Percentiles rank a stretch among this genome's conserved stretches.
Conservation (phyloP, 92 coral and sea anemone species). For the Virgularia gustaviana region DNA sequence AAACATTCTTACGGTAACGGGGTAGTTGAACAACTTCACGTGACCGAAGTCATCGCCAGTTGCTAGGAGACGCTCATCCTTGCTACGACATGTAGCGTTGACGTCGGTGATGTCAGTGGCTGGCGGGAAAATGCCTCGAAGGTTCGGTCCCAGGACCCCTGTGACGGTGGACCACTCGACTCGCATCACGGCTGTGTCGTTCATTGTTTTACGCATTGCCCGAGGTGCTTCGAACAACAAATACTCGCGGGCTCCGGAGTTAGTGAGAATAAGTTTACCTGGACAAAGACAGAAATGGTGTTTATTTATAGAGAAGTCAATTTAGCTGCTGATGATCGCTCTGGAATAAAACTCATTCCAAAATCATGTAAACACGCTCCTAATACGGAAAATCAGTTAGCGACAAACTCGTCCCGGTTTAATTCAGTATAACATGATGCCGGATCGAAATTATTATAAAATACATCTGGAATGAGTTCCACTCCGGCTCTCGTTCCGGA, state of each 20-base stretch:
- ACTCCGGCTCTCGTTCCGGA: too few relatives aligned
- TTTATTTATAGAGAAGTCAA: not conserved
- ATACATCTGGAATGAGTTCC: too few relatives aligned
- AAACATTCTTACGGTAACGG: slow-evolving; percentile 66
- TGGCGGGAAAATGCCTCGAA: slow-evolving; percentile 89
- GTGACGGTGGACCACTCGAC: slow-evolving; percentile 90
- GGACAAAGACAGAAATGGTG: slow-evolving; percentile 3
- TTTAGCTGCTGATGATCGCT: too few relatives aligned
- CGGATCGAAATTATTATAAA: too few relatives aligned
- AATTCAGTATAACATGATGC: too few relatives aligned
- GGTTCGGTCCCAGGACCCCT: slow-evolving; percentile 95
- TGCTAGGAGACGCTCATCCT: slow-evolving; percentile 78
- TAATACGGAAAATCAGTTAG: too few relatives aligned
- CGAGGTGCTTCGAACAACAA: slow-evolving; percentile 83
- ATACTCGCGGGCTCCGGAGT: slow-evolving; percentile 97
- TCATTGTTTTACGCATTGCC: slow-evolving; percentile 84
- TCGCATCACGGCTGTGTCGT: slow-evolving; percentile 73
- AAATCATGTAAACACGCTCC: too few relatives aligned
- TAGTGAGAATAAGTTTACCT: slow-evolving; percentile 93
- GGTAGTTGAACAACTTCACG: slow-evolving; percentile 89
- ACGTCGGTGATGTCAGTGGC: slow-evolving; percentile 94
- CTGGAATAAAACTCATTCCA: too few relatives aligned
- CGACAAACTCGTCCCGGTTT: too few relatives aligned
- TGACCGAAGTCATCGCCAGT: slow-evolving; percentile 98
- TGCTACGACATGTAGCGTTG: slow-evolving; percentile 84